phyloP scores from a whole-genome alignment of 2,113 vertebrate species.

The Sapayoa aenigma region DNA sequence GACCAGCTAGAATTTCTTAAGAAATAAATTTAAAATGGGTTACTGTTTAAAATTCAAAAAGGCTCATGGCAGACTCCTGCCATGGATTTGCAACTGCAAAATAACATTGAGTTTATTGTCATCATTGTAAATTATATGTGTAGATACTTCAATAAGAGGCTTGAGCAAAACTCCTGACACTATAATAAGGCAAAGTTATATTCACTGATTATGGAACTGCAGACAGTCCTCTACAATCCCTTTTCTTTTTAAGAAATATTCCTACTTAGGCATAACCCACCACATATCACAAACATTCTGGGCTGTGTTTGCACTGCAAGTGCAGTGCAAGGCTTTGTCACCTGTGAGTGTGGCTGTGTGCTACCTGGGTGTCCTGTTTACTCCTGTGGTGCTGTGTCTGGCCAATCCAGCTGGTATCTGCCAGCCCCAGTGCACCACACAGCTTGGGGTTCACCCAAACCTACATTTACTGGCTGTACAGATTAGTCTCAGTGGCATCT shows the following conservation, averaged over 20 bases:
- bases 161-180: background rate
- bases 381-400: background rate
- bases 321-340: background rate
- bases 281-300: background rate
- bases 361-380: background rate
- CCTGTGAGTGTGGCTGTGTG: background rate
- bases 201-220: background rate
- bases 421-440: background rate
- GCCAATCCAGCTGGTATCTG: background rate
- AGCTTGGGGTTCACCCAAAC: background rate
- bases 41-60: background rate
- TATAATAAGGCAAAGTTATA: background rate
- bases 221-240: background rate
- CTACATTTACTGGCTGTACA: background rate
- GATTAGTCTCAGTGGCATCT: background rate
- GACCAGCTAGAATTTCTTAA: background rate
- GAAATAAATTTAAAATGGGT: conserved; percentile 5
- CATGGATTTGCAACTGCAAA: background rate
- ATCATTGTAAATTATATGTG: background rate
- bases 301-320: background rate
- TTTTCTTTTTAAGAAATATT: background rate
- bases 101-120: background rate
- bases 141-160: background rate
- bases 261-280: background rate
- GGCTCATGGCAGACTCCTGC: background rate